Conservation (phyloP, 2,888 invertebrate species). For the Galeopsomyia nigrocyanea region DNA sequence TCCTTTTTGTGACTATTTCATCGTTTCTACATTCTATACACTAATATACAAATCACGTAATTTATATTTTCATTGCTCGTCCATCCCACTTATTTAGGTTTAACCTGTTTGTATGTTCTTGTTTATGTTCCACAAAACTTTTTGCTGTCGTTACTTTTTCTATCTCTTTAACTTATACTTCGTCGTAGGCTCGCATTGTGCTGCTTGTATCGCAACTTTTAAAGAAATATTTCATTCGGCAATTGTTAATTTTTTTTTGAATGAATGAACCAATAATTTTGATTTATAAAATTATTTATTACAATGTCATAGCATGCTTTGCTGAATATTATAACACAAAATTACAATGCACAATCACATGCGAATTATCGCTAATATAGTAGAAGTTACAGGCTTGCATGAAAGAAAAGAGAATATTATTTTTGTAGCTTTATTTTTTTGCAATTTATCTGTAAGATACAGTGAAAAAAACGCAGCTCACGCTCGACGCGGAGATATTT, state of each 20-base stretch:
- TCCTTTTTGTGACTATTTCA: constrained; percentile 63
- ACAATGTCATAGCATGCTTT: constrained; percentile 10
- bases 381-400: too few species aligned
- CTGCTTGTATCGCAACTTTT: constrained; percentile 1
- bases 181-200: constrained; percentile 57
- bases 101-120: constrained; percentile 24
- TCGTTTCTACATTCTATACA: constrained; percentile 68
- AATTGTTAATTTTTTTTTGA: too few species aligned
- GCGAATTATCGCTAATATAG: too few species aligned
- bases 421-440: constrained; percentile 45
- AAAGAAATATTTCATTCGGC: too few species aligned
- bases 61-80: constrained; percentile 61
- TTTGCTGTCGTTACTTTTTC: constrained; percentile 34
- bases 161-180: constrained; percentile 47
- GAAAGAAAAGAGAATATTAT: constrained; percentile 5
- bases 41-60: constrained; percentile 69
- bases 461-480: constrained; percentile 47
- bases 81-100: constrained; percentile 67
- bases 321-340: constrained; percentile 1
- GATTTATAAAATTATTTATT: too few species aligned
- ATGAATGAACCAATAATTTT: too few species aligned
- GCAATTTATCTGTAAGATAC: constrained; percentile 43
- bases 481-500: constrained; percentile 39
- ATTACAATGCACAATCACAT: constrained; percentile 16
- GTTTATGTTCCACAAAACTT: constrained; percentile 33